Conservation (phyloP, 2,113 vertebrate genomes). For the Isichthys henryi region DNA sequence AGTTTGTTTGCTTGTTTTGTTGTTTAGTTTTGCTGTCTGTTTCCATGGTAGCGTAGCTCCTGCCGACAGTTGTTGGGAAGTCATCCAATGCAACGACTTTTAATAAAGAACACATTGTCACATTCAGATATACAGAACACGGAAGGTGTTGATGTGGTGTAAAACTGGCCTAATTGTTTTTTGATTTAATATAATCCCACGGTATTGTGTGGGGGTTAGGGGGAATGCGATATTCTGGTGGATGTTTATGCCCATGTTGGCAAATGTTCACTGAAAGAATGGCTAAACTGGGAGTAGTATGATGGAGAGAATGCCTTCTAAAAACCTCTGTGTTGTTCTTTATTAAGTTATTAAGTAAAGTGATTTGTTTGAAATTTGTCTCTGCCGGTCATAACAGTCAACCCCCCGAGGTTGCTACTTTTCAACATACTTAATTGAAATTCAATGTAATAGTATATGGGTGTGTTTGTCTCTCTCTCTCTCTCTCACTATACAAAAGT, state of each 20-base stretch:
- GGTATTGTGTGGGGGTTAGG: neutral
- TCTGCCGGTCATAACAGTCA: neutral
- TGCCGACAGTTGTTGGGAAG: neutral
- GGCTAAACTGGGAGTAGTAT: neutral
- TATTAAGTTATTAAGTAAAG: neutral
- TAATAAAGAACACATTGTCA: neutral
- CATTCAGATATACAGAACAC: neutral
- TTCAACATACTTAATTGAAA: neutral
- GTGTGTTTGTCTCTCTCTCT: neutral
- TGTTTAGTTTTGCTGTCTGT: conserved; percentile 7
- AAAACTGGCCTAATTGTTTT: conserved; percentile 7
- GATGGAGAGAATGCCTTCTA: neutral
- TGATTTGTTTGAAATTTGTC: neutral
- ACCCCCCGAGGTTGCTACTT: neutral
- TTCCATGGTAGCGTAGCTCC: neutral
- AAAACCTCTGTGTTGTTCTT: neutral
- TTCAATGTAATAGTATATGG: neutral
- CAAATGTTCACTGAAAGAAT: conserved; percentile 40
- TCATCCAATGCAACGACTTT: neutral
- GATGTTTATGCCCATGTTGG: conserved; percentile 25
- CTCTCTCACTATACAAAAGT: neutral
- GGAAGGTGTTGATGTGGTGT: conserved; percentile 15
- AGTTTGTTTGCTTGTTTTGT: conserved; percentile 13
- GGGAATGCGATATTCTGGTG: neutral
- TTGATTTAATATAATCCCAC: conserved; percentile 13